Base-by-base conservation (phyloP, 2,888 invertebrate species). In the Rugalucina vietnamica region DNA sequence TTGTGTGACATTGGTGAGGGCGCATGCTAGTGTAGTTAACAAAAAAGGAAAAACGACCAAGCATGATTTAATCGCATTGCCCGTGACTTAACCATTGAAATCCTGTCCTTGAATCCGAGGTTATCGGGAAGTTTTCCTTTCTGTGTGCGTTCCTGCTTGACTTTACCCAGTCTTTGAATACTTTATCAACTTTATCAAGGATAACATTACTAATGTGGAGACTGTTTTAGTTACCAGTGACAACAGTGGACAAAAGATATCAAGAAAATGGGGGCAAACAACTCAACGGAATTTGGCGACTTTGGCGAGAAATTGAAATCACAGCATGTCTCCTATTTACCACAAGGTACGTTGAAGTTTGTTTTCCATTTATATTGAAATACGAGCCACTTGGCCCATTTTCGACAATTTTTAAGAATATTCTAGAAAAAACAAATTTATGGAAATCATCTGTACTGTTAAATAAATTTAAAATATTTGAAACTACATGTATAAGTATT, bases 261-360 rank as follows among this genome's bases (percentile, higher is more conserved):
- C 75, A 5, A 34, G 73, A 77, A 84, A 82, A 88, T 88, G 88
- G 88, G 88, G 80, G 88, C 88, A 10, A 88, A 86, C 84, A 84
- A 75, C 54, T 88, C 88, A 27, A 76, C 80, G 54, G 88, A 88
- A 70, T 77, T 79, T 34, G 81, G 79, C 32, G 86, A 82, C 60
- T 81, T 80, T 69, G 77, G 74, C 54, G 14, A 57, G 69, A 69
- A 69, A 72, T 72, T 80, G 43, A 81, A 73, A 57, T 80, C 80
- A 43, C 79, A 84, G 79, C 60, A 65, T 65, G 57, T 79, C 18
- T 70, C 70, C 12, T 71, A 76, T 76, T 76, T 77, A 14, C 72
- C 87, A 70, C 72, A 81, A 81, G 87, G 87, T 87, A 74, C 75
- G 85, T 87, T 83, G 18, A 43, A 43, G 8, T 8, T 18, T 60